phyloP scores from a whole-genome alignment of 2,113 vertebrate species.

The Bos taurus region ARS-UCD2.0 NC_037331.1:3287001-3287500 shows the following conservation, averaged over 20 bases:
- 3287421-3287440: background rate
- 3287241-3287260: background rate
- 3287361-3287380: too few relatives aligned
- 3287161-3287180: background rate
- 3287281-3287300: background rate
- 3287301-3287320: background rate
- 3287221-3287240: background rate
- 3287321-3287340: background rate
- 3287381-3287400: rapidly evolving
- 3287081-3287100: background rate
- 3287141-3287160: background rate
- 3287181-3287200: background rate
- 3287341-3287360: too few relatives aligned
- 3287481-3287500: too few relatives aligned
- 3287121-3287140: background rate
- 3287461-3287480: background rate
- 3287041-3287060: background rate
- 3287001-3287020: background rate
- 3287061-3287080: background rate
- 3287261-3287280: background rate
- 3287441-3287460: rapidly evolving
- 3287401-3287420: background rate
- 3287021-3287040: background rate
- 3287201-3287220: background rate
- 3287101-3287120: background rate